These are phyloP conservation scores for Stenoptilia bipunctidactyla DNA, from an alignment of 2,888 invertebrate genomes.

Conservation along the genomic window DNA sequence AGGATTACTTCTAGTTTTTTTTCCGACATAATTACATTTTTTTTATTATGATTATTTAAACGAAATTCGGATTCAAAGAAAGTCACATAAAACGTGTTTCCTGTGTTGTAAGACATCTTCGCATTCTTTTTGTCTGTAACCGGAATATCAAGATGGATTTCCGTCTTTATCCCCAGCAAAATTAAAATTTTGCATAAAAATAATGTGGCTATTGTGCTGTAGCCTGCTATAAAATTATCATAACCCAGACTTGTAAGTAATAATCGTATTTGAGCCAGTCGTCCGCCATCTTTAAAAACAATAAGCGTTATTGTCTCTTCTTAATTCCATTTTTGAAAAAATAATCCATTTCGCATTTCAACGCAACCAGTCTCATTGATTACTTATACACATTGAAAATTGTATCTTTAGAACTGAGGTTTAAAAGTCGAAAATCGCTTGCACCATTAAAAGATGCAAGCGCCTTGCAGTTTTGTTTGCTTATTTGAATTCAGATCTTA, in stretches of 20 bases:
- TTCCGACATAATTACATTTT: too few species aligned
- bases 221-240: constrained; percentile 49
- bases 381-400: constrained; percentile 9
- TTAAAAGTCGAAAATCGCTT: too few species aligned
- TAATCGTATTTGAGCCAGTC: constrained; percentile 56
- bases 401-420: too few species aligned
- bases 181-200: constrained; percentile 36
- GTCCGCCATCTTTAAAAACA: constrained; percentile 67
- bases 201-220: constrained; percentile 39
- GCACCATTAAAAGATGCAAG: background rate
- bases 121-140: constrained; percentile 26
- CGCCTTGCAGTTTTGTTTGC: constrained; percentile 6
- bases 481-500: constrained; percentile 42
- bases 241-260: constrained; percentile 49
- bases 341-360: constrained; percentile 69
- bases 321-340: constrained; percentile 71
- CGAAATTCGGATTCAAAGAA: background rate
- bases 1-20: too few species aligned
- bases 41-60: too few species aligned
- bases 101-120: too few species aligned
- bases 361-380: constrained; percentile 55
- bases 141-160: constrained; percentile 39
- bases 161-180: constrained; percentile 29
- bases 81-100: too few species aligned
- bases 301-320: constrained; percentile 69